Evolutionary conservation across 2,797 vertebrate genomes (phyloP).

Genomic region (Catharus ustulatus): DNA sequence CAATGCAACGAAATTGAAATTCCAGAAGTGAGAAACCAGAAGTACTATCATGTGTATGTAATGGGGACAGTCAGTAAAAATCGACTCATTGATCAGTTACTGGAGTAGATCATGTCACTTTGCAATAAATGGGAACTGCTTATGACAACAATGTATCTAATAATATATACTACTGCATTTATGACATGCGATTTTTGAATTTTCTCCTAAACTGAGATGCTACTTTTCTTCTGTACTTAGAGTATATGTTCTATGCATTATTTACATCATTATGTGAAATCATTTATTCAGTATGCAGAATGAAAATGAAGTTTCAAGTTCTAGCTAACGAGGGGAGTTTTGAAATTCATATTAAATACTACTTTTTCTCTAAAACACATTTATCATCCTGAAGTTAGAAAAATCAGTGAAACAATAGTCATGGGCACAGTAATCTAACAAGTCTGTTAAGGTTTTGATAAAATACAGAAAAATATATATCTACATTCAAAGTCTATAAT

Average conservation of each 20-base stretch:
- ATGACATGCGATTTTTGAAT: neutral
- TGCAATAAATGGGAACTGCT: neutral
- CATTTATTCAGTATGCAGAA: neutral
- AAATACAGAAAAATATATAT: neutral
- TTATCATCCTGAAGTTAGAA: neutral
- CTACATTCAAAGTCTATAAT: neutral
- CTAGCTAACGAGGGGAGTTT: neutral
- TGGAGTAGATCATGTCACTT: neutral
- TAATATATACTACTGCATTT: neutral
- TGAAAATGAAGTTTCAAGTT: neutral
- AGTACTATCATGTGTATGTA: neutral
- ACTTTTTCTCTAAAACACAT: neutral
- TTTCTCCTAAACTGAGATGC: neutral
- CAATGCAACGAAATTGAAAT: neutral
- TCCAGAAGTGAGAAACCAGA: neutral
- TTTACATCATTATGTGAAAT: neutral
- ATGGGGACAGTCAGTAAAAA: neutral
- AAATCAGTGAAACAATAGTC: neutral
- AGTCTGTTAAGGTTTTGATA: neutral
- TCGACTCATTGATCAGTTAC: neutral
- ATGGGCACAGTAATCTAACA: neutral
- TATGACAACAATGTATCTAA: neutral
- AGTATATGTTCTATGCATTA: neutral
- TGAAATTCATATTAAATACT: neutral
- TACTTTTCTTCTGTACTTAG: neutral